Conservation (phyloP, 2,797 vertebrate genomes). For the Arctocebus calabarensis region DNA sequence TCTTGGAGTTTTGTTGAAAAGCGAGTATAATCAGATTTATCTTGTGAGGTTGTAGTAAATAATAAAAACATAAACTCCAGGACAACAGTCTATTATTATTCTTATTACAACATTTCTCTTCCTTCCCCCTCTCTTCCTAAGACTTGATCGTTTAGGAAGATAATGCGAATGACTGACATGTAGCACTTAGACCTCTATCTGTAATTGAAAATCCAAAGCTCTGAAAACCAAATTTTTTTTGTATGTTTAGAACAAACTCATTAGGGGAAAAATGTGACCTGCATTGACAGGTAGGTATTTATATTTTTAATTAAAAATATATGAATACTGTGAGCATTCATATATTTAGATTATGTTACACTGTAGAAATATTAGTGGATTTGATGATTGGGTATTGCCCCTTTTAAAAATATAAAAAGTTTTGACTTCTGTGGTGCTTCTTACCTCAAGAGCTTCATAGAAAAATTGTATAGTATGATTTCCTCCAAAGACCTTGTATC, state of each 20-base stretch:
- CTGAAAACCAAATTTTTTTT: background rate
- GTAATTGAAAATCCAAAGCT: background rate
- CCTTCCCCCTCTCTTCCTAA: background rate
- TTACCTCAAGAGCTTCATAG: background rate
- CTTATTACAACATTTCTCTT: background rate
- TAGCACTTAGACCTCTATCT: background rate
- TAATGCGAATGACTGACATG: background rate
- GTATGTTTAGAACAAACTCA: slow-evolving; percentile 5
- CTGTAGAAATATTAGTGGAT: background rate
- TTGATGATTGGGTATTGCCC: background rate
- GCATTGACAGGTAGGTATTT: background rate
- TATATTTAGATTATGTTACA: background rate
- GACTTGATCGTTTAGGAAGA: background rate
- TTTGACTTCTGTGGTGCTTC: background rate
- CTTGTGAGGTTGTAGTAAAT: background rate
- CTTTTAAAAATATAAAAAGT: slow-evolving; percentile 21
- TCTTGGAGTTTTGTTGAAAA: background rate
- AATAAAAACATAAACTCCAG: background rate
- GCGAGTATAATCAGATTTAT: background rate
- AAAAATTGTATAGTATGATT: background rate
- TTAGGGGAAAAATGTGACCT: background rate
- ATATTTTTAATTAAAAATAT: background rate
- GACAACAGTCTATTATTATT: background rate
- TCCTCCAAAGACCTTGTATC: background rate
- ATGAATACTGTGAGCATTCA: background rate